Base-by-base conservation (phyloP, 2,113 vertebrate genomes). In the Perca flavescens region DNA sequence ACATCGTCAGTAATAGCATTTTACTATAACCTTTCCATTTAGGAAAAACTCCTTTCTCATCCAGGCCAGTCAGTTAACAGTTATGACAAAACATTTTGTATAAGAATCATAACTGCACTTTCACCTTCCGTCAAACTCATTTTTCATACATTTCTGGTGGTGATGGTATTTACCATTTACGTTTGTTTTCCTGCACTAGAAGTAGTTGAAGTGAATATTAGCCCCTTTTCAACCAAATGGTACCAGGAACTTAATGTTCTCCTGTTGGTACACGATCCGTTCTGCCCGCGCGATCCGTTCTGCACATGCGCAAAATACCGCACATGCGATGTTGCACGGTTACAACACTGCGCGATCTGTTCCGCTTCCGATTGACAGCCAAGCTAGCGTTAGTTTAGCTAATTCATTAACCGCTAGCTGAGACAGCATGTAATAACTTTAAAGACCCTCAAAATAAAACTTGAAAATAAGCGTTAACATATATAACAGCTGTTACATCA, bases 231-330 rank as follows among this genome's bases (percentile, higher is more conserved):
- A n/a, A n/a, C 57, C 58, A 50, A 49, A 63, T 40, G 14, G 2
- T 4, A 25, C 46, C 58, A 74, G 58, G 52, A 84, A 74, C 12
- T 70, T 9, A 70, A 60, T n/a, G 60, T 40, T 34, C 3, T 54
- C 46, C 3, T 54, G 28, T 28, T 2, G 28, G 28, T 28, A 28
- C 28, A 28, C 28, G 28, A 28, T 28, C 28, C 28, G 28, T 28
- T 28, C 28, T 28, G 28, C 28, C n/a, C n/a, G 28, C 28, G 28
- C 28, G 28, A 28, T 28, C 28, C 28, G 28, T 28, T 28, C 28
- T 28, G 28, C 28, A 28, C 28, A 28, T 28, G 28, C 28, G 28
- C 28, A 28, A 28, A 28, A 28, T 28, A n/a, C n/a, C n/a, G 28
- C 28, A 2, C 28, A 28, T 28, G 28, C 28, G 28, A 1, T 28